Evolutionary conservation across 2,113 vertebrate genomes (phyloP), one percentile per base, ranked within the genome.

Genomic region (Etheostoma cragini): DNA sequence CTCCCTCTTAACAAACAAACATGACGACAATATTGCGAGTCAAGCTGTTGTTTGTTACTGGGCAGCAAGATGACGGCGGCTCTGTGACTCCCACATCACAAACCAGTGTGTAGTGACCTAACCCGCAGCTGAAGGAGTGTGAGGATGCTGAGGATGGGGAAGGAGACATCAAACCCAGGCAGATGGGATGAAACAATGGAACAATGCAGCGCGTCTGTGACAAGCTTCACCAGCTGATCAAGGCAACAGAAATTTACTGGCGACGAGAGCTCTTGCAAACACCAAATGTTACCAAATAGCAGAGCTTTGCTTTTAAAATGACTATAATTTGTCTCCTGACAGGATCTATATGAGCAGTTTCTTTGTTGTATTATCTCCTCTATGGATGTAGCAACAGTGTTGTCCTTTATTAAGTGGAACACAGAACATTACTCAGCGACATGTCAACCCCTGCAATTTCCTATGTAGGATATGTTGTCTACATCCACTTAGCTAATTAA

Each of bases 111-210:
- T 69, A 71, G 78, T 87, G 88, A 97, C 97, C 96, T 98, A 96
- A 95, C 95, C 95, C 87, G 95, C 96, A 65, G 94, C 93, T 77
- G 92, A 95, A 82, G 95, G 95, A 94, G 96, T 93, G 79, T 50
- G 88, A 79, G 79, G 83, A 84, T 53, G 76, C 78, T 62, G 90
- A 95, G 93, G 94, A 96, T 91, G 91, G 94, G 96, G 83, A 96
- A 96, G 92, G 96, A 96, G 87, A 96, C 96, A 95, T 97, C 96
- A 89, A 97, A 96, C 94, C 54, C 42, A 62, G 82, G 85, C 92
- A 92, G 93, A 91, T 88, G 90, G 89, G 83, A 89, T 78, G 81
- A 89, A 91, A 92, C 87, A 87, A 90, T 83, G 77, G 81, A 69
- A 66, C 80, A 35, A 75, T 53, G 79, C 65, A 38, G 33, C 47